These are phyloP conservation scores for Rhabdophis nuchalis DNA, from an alignment of 2,797 vertebrate species.

Conservation along the genomic window DNA sequence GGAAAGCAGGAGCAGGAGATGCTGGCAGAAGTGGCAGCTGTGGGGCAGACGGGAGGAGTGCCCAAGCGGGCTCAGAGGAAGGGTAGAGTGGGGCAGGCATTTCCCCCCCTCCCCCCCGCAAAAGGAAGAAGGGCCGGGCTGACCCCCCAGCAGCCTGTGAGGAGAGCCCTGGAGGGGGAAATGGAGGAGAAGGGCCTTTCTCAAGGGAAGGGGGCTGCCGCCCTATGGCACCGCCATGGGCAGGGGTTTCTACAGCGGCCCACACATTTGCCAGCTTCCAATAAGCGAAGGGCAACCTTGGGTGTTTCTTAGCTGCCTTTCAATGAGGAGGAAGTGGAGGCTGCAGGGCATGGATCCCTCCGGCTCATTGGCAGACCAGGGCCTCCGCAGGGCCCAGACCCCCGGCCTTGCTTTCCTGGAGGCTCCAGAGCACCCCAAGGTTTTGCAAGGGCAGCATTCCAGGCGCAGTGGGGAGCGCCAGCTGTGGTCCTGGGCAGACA, in stretches of 20 bases:
- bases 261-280: not conserved
- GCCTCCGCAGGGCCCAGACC: not conserved
- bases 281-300: not conserved
- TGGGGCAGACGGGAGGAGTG: not conserved
- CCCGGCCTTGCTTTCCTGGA: not conserved
- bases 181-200: not conserved
- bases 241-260: not conserved
- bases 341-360: not conserved
- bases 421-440: not conserved
- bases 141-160: not conserved
- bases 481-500: not conserved
- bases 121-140: not conserved
- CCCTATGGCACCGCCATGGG: not conserved
- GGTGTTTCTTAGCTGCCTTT: not conserved
- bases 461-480: not conserved
- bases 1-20: not conserved
- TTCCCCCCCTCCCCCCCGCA: not conserved
- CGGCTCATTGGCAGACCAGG: not conserved
- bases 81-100: not conserved
- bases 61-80: too few species aligned
- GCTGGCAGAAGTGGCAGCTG: rapidly evolving
- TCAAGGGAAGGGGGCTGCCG: too few species aligned
- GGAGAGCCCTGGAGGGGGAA: not conserved
- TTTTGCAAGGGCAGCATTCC: not conserved
- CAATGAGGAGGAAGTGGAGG: not conserved